These are phyloP conservation scores for Scaeva pyrastri DNA, from an alignment of 2,888 invertebrate genomes.

Conservation along the genomic window DNA sequence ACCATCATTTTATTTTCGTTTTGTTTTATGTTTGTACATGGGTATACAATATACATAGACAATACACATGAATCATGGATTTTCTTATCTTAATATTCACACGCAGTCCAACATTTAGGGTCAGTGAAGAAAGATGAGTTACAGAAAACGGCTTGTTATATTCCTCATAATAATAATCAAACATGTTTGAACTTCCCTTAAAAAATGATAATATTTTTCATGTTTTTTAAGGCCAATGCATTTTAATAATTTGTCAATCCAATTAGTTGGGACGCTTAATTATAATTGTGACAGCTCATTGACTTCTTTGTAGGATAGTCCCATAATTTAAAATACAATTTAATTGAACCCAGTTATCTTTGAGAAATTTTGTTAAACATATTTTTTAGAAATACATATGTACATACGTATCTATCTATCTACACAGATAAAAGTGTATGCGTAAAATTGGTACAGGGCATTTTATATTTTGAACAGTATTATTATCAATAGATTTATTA, in stretches of 20 bases:
- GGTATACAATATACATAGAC: too few species aligned
- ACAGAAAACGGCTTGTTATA: background rate
- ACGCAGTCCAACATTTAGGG: too few species aligned
- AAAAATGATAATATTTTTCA: background rate
- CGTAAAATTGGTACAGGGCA: too few species aligned
- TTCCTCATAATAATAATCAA: background rate
- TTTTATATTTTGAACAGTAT: too few species aligned
- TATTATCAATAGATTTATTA: too few species aligned
- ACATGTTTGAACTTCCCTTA: background rate
- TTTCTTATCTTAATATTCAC: background rate
- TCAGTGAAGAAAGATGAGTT: background rate
- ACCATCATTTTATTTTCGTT: too few species aligned
- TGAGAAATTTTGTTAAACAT: background rate
- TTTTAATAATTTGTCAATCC: background rate
- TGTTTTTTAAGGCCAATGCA: background rate
- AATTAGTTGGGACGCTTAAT: background rate
- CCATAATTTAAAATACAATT: background rate
- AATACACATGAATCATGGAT: too few species aligned
- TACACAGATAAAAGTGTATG: too few species aligned
- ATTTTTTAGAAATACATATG: too few species aligned
- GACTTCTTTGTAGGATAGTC: background rate
- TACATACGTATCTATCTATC: too few species aligned
- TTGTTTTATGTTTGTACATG: too few species aligned
- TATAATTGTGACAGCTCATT: background rate
- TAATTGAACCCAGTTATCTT: background rate